Evolutionary conservation across 53 echinoderm and acorn worm genomes (phyloP), one percentile per base, ranked within the genome.

Genomic region (Paracentrotus lividus): DNA sequence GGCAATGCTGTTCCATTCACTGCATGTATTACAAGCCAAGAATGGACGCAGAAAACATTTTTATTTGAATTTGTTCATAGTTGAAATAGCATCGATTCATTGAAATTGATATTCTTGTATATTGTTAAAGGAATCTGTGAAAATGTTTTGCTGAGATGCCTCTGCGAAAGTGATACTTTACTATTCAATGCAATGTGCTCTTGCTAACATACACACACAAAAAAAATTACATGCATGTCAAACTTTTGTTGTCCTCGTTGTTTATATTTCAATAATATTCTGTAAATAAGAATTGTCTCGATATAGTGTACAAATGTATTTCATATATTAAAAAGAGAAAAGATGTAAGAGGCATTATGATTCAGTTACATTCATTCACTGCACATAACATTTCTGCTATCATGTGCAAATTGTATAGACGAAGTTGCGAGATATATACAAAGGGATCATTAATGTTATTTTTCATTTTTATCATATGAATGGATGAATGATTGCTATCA

Each of bases 251-350:
- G 81, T 81, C 81, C 14, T 81, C 27, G 81, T 86, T 86, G 56
- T 86, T 59, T 89, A 89, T 58, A 89, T 89, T 61, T 89, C 89
- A 60, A 59, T 89, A 60, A 61, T 89, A 58, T 89, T 42, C 43
- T 89, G 89, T 89, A 89, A 38, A 89, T 89, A 89, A 56, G 58
- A 86, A 54, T 86, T 64, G 89, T 65, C 89, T 89, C 89, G 42
- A 89, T 57, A 89, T 60, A 57, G 65, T 89, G 24, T 64, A 89
- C 24, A 89, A 34, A 89, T 24, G 40, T 89, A 89, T 89, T 89
- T 89, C 61, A 45, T 89, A 89, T 65, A n/a, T n/a, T n/a, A n/a
- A n/a, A n/a, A 64, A 43, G 32, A 45, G 47, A 24, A 47, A 4
- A 45, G 9, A 78, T 10, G 8, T 24, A 24, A 78, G 81, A 78